Evolutionary conservation across 2,797 vertebrate species (phyloP), one percentile per base, ranked within the genome.

Genomic region (Euthynnus affinis): DNA sequence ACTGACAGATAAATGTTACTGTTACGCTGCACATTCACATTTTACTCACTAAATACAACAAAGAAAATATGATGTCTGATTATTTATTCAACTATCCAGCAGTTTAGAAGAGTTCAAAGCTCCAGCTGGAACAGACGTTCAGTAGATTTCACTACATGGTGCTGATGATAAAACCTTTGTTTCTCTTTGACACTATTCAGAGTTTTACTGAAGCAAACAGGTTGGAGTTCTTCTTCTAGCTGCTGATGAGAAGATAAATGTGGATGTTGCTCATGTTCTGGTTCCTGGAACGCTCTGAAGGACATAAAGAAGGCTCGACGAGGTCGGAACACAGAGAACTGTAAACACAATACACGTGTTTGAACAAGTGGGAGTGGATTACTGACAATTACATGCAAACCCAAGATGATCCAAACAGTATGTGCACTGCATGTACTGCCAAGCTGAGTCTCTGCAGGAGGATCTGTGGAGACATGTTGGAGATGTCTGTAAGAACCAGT

Each of bases 241-340:
- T 32, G 29, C 29, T 7, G 29, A 32, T 25, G 61, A 55, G 65
- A 72, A 75, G 40, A 51, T 18, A 25, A 37, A 17, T 52, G 22
- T 65, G 20, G 80, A 80, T 5, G 64, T 76, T 66, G 76, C 68
- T 62, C 32, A 44, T 27, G 34, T 62, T 74, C 71, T 74, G 13
- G 29, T 70, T 74, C 13, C 81, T 67, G 51, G 72, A 67, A 5
- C 8, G 46, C 15, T 75, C 84, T n/a, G n/a, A n/a, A n/a, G n/a
- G n/a, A 34, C 32, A 6, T 3, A 70, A 10, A 69, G 71, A 80
- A 55, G 62, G 25, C 62, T 88, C 17, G 9, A 27, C 1, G 77
- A 84, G 37, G 56, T 81, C 18, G 0, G 29, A 82, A 77, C 32
- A 83, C 79, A 46, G 87, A 76, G 9, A 86, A 82, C 67, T 55